Evolutionary conservation across 2,888 invertebrate species (phyloP), one percentile per base, ranked within the genome.

Genomic region (Colletes collaris): DNA sequence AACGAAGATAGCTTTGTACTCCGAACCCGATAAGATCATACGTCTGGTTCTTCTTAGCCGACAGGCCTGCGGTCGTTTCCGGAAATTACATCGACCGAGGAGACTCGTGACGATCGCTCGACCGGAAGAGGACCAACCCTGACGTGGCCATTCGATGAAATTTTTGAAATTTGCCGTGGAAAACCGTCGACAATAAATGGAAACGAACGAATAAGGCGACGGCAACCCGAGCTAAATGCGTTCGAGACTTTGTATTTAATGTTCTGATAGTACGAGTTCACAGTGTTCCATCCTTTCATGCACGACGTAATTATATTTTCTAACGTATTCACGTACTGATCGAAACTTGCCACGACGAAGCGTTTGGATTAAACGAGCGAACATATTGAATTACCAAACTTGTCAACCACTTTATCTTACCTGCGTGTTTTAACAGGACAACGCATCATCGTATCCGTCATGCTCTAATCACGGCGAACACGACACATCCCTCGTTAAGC

Each of bases 1-100:
- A 44, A 72, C 55, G 74, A 71, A 60, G 78, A 81, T 76, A 83
- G 64, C 66, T 81, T 76, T 74, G 70, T 72, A 65, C 55, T 67
- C 35, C 27, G 19, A 10, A 16, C 8, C 11, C 58, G 72, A 75
- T 82, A 79, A 85, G 69, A 82, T 85, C 60, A 53, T 40, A 44
- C 68, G 58, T 52, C 59, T 44, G 55, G 3, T 37, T 55, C 55
- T 58, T 75, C 58, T 65, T 60, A 46, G 60, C 35, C 35, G 44
- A 13, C 52, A n/a, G 8, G 35, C 37, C 7, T 50, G 37, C 3
- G 40, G 44, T 27, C 58, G 69, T 75, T 71, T 71, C 64, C 37
- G 63, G 63, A 79, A 85, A 79, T 84, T 79, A 70, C 76, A 50
- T 62, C 40, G 64, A 10, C 6, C 27, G 27, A 4, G 8, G 37